phyloP scores from a whole-genome alignment of 2,888 invertebrate species.

The Ashinkailepas kermadecensis region DNA sequence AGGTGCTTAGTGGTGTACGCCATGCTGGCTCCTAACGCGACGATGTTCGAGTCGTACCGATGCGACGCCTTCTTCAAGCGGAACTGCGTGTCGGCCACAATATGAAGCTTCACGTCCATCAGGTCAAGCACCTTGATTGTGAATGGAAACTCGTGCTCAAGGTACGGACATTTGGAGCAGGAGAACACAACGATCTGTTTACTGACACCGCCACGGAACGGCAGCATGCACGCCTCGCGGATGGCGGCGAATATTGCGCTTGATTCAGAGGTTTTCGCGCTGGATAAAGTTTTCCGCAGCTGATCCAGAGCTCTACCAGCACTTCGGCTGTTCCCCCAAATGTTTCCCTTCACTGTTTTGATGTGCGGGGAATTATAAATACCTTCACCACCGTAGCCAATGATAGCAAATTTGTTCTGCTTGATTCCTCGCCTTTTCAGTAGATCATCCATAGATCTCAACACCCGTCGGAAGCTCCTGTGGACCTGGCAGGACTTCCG shows the following conservation, averaged over 20 bases:
- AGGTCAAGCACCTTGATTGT: not conserved
- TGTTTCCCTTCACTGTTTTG: not conserved
- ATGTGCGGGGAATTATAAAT: not conserved
- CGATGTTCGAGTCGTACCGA: slow-evolving; percentile 28
- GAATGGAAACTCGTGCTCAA: not conserved
- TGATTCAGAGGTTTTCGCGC: not conserved
- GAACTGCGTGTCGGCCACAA: not conserved
- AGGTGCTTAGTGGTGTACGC: not conserved
- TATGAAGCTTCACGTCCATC: not conserved
- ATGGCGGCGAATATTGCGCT: slow-evolving; percentile 38
- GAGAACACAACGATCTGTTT: slow-evolving; percentile 46
- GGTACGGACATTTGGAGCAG: slow-evolving; percentile 35
- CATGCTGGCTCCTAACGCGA: not conserved
- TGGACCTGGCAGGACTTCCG: not conserved
- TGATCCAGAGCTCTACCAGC: not conserved
- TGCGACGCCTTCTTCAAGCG: not conserved
- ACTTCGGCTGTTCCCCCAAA: not conserved
- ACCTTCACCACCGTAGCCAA: not conserved
- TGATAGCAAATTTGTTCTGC: not conserved
- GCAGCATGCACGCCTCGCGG: slow-evolving; percentile 38
- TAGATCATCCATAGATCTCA: not conserved
- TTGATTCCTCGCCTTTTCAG: not conserved
- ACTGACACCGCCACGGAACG: slow-evolving; percentile 45
- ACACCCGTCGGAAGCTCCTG: not conserved
- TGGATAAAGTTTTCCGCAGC: not conserved